Evolutionary conservation across 2,888 invertebrate species (phyloP).

Genomic region (Eupithecia insigniata): DNA sequence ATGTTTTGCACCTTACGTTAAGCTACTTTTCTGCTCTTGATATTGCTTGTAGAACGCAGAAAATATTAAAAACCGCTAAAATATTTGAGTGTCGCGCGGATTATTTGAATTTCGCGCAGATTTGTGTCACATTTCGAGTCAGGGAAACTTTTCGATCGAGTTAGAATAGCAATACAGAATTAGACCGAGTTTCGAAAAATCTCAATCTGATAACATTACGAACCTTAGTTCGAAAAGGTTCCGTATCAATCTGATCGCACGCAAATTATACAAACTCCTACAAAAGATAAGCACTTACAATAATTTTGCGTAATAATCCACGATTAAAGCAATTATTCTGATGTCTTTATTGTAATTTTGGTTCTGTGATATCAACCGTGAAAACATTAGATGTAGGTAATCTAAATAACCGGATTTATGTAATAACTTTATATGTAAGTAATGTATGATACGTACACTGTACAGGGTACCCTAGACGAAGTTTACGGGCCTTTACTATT

Average conservation of each 20-base stretch:
- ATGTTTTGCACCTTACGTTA: too few relatives aligned
- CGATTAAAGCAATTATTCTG: constrained; percentile 75
- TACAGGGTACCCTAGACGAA: constrained; percentile 2
- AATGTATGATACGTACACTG: constrained; percentile 12
- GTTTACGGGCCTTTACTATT: neutral
- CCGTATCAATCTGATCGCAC: neutral
- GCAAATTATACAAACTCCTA: neutral
- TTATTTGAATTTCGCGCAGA: too few relatives aligned
- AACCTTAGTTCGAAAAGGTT: neutral
- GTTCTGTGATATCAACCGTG: constrained; percentile 63
- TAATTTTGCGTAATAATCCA: constrained; percentile 62
- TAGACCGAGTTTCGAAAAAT: too few relatives aligned
- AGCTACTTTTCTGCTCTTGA: too few relatives aligned
- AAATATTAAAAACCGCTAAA: too few relatives aligned
- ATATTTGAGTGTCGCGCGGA: too few relatives aligned
- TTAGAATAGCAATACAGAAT: too few relatives aligned
- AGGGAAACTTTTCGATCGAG: too few relatives aligned
- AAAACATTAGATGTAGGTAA: constrained; percentile 54
- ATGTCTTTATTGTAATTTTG: constrained; percentile 72
- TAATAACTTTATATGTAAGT: constrained; percentile 61
- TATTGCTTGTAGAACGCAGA: too few relatives aligned
- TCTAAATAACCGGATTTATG: constrained; percentile 60
- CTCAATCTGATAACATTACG: too few relatives aligned
- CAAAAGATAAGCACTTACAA: constrained; percentile 24
- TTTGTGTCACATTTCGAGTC: too few relatives aligned